Evolutionary conservation across 2,888 invertebrate genomes (phyloP).

Genomic region (Coelinius sp.): DNA sequence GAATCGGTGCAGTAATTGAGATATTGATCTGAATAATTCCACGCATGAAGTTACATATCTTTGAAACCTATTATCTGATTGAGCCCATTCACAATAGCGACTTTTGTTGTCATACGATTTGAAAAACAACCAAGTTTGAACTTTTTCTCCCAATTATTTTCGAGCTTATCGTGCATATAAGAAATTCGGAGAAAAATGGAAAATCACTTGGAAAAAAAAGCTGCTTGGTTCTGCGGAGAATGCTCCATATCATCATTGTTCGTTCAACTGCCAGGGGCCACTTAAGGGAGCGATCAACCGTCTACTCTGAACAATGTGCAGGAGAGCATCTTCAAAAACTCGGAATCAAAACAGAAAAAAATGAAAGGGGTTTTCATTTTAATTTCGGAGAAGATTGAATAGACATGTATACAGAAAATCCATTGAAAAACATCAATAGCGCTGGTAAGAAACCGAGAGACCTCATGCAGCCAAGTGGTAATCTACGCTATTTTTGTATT

Average conservation of each 20-base stretch:
- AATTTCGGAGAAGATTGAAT: constrained; percentile 46
- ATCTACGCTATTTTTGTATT: constrained; percentile 32
- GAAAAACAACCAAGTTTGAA: too few relatives aligned
- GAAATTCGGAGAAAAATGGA: too few relatives aligned
- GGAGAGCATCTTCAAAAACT: constrained; percentile 1
- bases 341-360: constrained; percentile 21
- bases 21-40: too few relatives aligned
- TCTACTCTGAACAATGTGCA: neutral
- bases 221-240: neutral
- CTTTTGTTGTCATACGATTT: too few relatives aligned
- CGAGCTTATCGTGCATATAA: too few relatives aligned
- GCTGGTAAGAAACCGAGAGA: constrained; percentile 39
- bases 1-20: too few relatives aligned
- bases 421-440: constrained; percentile 44
- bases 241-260: neutral
- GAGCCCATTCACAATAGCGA: too few relatives aligned
- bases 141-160: too few relatives aligned
- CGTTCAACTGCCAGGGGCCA: neutral
- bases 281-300: neutral
- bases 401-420: constrained; percentile 34
- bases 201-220: too few relatives aligned
- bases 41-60: too few relatives aligned
- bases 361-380: constrained; percentile 52
- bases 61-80: too few relatives aligned
- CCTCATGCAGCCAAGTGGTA: constrained; percentile 43